phyloP scores from a whole-genome alignment of 2,113 vertebrate genomes.

The Leptobrachium leishanense region DNA sequence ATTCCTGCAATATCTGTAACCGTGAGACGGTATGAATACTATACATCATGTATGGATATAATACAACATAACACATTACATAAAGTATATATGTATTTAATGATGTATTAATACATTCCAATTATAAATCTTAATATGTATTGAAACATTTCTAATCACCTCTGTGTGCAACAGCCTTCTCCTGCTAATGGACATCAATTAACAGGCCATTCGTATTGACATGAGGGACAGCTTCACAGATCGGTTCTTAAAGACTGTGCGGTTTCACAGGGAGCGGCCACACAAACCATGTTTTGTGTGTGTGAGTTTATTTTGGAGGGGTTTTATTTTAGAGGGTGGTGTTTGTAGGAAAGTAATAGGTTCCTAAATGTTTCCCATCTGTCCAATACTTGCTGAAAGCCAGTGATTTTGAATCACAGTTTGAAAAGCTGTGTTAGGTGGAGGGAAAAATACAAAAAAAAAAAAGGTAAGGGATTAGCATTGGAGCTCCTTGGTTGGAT shows the following conservation, averaged over 20 bases:
- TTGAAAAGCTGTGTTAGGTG: conserved; percentile 10
- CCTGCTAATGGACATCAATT: conserved; percentile 15
- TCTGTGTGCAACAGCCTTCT: background rate
- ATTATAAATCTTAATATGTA: too few relatives aligned
- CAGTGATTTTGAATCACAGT: conserved; percentile 36
- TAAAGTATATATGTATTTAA: too few relatives aligned
- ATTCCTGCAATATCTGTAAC: too few relatives aligned
- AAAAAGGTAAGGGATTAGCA: conserved; percentile 33
- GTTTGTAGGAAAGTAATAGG: conserved; percentile 30
- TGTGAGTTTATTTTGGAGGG: background rate
- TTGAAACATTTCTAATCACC: too few relatives aligned
- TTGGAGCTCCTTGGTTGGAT: conserved; percentile 26
- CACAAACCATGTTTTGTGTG: conserved; percentile 8
- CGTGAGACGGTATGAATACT: too few relatives aligned
- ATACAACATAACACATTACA: too few relatives aligned
- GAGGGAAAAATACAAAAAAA: conserved; percentile 1
- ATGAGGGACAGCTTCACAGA: conserved; percentile 15
- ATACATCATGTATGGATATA: too few relatives aligned
- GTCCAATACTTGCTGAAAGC: conserved; percentile 34
- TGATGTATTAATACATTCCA: too few relatives aligned
- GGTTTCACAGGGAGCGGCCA: conserved; percentile 5
- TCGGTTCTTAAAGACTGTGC: conserved; percentile 7
- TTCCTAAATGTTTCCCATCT: conserved; percentile 18
- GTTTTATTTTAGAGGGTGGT: too few relatives aligned
- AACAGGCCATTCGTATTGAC: conserved; percentile 11